A percentile compares a stretch with the other conserved stretches of the same genome.
Evolutionary conservation across 2,113 vertebrate genomes (phyloP).

Genomic region (Malurus cyaneus): DNA sequence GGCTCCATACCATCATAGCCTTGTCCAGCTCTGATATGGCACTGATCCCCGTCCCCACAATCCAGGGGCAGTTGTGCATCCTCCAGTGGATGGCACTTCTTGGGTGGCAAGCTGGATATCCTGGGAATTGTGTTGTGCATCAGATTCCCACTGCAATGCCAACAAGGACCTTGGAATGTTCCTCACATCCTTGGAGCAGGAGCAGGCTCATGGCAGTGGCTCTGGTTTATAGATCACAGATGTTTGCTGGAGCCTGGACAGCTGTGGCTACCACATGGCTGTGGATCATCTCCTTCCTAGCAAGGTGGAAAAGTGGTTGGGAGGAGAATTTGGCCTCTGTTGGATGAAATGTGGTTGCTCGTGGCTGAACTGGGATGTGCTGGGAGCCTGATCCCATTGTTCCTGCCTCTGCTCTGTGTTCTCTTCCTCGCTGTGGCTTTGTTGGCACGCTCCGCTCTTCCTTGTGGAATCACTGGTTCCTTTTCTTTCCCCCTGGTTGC

Average conservation of each 20-base stretch:
- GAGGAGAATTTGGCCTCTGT: background rate
- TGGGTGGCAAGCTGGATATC: background rate
- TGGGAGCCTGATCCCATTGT: background rate
- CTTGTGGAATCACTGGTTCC: background rate
- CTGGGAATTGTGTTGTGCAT: rapidly evolving
- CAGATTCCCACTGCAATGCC: rapidly evolving
- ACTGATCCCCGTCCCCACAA: background rate
- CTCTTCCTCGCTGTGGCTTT: background rate
- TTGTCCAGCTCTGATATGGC: background rate
- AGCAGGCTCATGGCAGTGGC: rapidly evolving
- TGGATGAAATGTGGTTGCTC: background rate
- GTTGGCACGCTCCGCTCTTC: rapidly evolving
- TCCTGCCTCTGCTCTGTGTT: rapidly evolving
- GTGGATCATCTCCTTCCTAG: rapidly evolving
- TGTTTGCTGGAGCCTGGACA: background rate
- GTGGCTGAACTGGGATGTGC: rapidly evolving
- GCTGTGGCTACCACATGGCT: rapidly evolving
- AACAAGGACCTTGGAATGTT: rapidly evolving
- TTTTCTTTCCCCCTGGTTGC: background rate
- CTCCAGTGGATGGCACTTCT: rapidly evolving
- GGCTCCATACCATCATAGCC: background rate
- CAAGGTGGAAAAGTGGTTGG: rapidly evolving
- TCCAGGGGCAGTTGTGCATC: background rate
- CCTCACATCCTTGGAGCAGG: background rate
- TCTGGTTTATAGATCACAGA: rapidly evolving